These are phyloP conservation scores for Chromoteleia sp. DNA, from an alignment of 2,888 invertebrate genomes.

Conservation along the genomic window DNA sequence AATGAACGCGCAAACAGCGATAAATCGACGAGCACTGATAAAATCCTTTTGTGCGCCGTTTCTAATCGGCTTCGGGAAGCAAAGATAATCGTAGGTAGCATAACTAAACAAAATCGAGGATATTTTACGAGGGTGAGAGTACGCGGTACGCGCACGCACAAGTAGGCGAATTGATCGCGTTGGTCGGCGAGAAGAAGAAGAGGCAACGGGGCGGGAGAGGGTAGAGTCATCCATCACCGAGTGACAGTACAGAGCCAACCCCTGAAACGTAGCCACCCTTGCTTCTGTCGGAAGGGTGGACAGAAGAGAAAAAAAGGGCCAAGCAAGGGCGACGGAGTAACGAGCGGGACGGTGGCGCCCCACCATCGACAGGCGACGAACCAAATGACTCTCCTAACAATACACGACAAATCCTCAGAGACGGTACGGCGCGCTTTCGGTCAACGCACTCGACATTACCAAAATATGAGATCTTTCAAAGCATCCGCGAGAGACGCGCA, in stretches of 20 bases:
- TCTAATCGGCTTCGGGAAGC: constrained; percentile 47
- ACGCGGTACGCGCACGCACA: constrained; percentile 74
- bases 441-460: constrained; percentile 62
- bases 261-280: constrained; percentile 78
- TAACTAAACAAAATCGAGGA: constrained; percentile 65
- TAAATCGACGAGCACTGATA: constrained; percentile 43
- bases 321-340: constrained; percentile 53
- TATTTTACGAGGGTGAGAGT: constrained; percentile 66
- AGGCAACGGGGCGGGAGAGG: constrained; percentile 54
- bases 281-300: constrained; percentile 71
- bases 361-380: constrained; percentile 74
- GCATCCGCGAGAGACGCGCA: background rate
- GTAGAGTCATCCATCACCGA: constrained; percentile 84
- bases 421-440: constrained; percentile 66
- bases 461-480: constrained; percentile 45
- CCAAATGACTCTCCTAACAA: constrained; percentile 78
- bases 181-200: constrained; percentile 67
- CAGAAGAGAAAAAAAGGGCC: constrained; percentile 68
- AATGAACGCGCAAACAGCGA: constrained; percentile 53
- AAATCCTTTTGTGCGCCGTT: constrained; percentile 53
- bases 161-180: constrained; percentile 80
- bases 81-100: constrained; percentile 56
- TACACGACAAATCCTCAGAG: constrained; percentile 78
- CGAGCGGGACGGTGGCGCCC: constrained; percentile 64
- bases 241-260: constrained; percentile 82